Evolutionary conservation across 1,140 invertebrate genomes (phyloP).

Genomic region (Pentalonia nigronervosa): DNA sequence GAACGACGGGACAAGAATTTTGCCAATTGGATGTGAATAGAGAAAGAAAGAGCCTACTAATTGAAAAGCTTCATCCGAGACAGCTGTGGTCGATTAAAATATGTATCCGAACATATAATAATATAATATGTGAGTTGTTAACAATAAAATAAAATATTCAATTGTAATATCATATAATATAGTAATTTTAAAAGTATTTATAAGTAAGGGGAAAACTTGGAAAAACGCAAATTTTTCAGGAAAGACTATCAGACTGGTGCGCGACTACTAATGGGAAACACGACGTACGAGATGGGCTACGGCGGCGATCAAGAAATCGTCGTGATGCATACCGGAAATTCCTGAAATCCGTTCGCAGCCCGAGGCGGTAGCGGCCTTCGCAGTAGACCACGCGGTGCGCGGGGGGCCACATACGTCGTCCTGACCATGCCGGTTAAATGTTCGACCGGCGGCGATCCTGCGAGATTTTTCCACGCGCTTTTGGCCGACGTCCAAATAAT

Average conservation of each 20-base stretch:
- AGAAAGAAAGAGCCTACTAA: background rate
- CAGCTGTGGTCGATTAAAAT: background rate
- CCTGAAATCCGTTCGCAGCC: background rate
- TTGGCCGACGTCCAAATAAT: background rate
- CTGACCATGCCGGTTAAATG: background rate
- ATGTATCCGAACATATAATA: background rate
- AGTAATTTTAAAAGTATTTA: background rate
- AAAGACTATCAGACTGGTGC: background rate
- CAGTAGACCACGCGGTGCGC: background rate
- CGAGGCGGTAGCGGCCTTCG: background rate
- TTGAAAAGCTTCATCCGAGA: background rate
- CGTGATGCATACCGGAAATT: conserved; percentile 47
- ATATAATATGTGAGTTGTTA: background rate
- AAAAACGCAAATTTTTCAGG: background rate
- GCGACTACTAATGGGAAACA: background rate
- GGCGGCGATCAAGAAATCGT: conserved; percentile 13
- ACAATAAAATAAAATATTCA: background rate
- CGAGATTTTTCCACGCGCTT: background rate
- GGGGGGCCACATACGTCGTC: background rate
- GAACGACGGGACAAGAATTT: background rate
- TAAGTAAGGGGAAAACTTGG: background rate
- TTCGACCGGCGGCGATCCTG: background rate
- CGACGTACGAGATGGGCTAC: background rate
- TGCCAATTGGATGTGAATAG: conserved; percentile 20
- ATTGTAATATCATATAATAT: background rate